A percentile compares a stretch with the other conserved stretches of the same genome.
phyloP scores from a whole-genome alignment of 2,888 invertebrate species.

The Pheosia tremula region DNA sequence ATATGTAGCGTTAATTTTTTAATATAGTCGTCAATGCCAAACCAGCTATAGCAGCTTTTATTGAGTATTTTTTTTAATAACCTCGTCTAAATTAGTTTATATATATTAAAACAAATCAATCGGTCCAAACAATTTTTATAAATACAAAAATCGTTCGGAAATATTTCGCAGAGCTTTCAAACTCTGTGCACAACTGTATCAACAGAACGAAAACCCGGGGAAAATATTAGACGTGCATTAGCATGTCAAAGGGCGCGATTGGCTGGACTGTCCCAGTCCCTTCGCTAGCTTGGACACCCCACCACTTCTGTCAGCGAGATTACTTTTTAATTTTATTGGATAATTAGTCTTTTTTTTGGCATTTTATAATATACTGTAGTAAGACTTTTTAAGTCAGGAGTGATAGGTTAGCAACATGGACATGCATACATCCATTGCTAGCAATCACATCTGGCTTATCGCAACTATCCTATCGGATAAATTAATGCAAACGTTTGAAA shows the following conservation, averaged over 20 bases:
- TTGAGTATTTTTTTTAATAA: not conserved
- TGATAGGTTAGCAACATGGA: no score
- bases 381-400: no score
- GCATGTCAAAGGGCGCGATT: conserved; percentile 68
- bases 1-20: not conserved
- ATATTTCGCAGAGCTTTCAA: conserved; percentile 12
- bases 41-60: not conserved
- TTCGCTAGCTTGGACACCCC: conserved; percentile 45
- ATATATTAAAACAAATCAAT: no score
- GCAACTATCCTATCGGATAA: no score
- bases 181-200: conserved; percentile 32
- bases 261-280: conserved; percentile 45
- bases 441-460: no score
- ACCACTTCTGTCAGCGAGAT: conserved; percentile 51
- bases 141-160: conserved; percentile 5
- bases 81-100: not conserved
- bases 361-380: not conserved
- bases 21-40: not conserved
- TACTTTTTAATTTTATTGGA: conserved; percentile 3
- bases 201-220: conserved; percentile 32
- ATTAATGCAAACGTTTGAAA: no score
- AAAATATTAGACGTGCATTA: conserved; percentile 61
- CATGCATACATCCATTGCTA: no score
- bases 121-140: not conserved
- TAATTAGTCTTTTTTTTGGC: no score